Evolutionary conservation across 64 coral and sea anemone genomes (phyloP).

Genomic region (Trachythela sp.): DNA sequence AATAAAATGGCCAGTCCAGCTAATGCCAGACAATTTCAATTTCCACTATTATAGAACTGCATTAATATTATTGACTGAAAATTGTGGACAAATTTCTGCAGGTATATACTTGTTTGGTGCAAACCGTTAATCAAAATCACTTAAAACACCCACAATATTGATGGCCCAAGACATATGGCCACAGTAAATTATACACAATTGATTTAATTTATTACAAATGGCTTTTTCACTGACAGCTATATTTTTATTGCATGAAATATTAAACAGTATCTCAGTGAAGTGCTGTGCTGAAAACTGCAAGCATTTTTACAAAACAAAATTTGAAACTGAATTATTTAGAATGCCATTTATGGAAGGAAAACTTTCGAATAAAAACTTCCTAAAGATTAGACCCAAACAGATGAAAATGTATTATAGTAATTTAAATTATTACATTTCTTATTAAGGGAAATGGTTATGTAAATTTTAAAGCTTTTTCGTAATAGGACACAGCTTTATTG

Average conservation of each 20-base stretch:
- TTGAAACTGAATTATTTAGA: background rate
- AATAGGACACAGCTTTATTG: background rate
- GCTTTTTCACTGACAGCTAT: background rate
- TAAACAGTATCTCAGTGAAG: background rate
- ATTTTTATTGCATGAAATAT: background rate
- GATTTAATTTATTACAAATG: background rate
- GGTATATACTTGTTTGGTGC: no score
- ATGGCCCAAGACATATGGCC: background rate
- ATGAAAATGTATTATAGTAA: background rate
- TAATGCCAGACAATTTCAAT: no score
- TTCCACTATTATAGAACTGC: no score
- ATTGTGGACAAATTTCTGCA: no score
- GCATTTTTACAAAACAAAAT: background rate
- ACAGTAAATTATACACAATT: slow-evolving; percentile 7
- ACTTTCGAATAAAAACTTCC: background rate
- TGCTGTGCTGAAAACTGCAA: background rate
- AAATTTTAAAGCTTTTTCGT: background rate
- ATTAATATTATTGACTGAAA: no score
- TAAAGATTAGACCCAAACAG: background rate
- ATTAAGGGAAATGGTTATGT: background rate
- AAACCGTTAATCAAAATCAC: background rate
- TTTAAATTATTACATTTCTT: background rate
- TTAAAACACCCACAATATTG: background rate
- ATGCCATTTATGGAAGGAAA: background rate
- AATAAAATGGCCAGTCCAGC: no score